These are phyloP conservation scores for Corythaixoides concolor DNA, from an alignment of 2,113 vertebrate species.

Conservation along the genomic window DNA sequence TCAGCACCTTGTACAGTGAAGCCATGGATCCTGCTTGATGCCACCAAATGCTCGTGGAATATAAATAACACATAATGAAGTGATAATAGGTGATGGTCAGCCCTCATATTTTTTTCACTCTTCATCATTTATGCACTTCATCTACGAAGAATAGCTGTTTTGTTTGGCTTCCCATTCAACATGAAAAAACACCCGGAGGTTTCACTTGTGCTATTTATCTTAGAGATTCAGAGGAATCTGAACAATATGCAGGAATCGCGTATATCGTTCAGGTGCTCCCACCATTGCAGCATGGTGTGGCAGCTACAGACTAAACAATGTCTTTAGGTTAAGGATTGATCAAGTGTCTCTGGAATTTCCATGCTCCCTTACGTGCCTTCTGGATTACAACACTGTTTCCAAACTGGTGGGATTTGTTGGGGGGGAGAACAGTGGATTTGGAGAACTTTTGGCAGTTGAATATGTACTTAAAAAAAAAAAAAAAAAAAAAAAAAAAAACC, in stretches of 20 bases:
- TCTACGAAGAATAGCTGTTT: not conserved
- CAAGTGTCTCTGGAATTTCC: not conserved
- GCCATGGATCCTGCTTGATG: not conserved
- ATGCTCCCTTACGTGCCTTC: not conserved
- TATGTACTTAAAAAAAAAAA: not conserved
- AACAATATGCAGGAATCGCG: not conserved
- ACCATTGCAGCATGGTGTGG: not conserved
- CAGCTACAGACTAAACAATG: not conserved
- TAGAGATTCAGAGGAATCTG: not conserved
- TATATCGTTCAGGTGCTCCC: fast-evolving
- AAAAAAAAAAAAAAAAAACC: no score
- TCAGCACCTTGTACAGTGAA: not conserved
- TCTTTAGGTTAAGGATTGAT: not conserved
- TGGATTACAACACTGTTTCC: not conserved
- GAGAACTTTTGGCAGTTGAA: not conserved
- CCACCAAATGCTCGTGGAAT: not conserved
- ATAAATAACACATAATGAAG: not conserved
- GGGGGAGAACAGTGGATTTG: not conserved
- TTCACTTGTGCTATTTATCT: not conserved
- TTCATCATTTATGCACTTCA: not conserved
- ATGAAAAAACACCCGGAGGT: not conserved
- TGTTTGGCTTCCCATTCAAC: not conserved
- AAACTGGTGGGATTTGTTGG: not conserved
- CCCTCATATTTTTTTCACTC: not conserved
- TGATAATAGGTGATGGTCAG: not conserved